Base-by-base conservation (phyloP, 1,140 invertebrate species). In the Xylocopa sonorina region DNA sequence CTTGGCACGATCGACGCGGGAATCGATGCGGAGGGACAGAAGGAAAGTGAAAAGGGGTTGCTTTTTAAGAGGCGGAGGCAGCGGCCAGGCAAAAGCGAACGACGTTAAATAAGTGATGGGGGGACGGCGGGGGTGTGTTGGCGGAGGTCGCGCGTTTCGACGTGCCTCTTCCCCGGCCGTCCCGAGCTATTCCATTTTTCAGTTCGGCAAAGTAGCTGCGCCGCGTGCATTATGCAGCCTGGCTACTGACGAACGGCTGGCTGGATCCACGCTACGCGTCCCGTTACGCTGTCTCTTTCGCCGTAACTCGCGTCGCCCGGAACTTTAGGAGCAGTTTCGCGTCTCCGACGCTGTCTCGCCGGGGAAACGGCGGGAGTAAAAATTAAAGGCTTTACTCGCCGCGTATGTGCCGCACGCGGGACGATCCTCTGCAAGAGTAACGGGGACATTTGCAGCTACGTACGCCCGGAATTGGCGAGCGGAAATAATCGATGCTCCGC, bases 91-190 rank as follows among this genome's bases (percentile, higher is more conserved):
- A 21, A 24, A 81, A 57, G 53, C 72, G 73, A 84, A 71, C 83
- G 80, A 71, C 76, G 82, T 87, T 90, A 89, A 90, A 90, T 90
- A 90, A 89, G 78, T 88, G 86, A 90, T 81, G 80, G 67, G 64
- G 43, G 72, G 32, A 60, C 32, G 57, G 57, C 12, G 32, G 55
- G 62, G 60, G 63, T 77, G 41, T n/a, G n/a, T n/a, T n/a, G n/a
- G n/a, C n/a, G 67, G 48, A 69, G 75, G 24, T 16, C n/a, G 53
- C 73, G 76, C 78, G 83, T 82, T 87, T 84, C 81, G 72, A 82
- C 68, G 73, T 73, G n/a, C n/a, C n/a, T 71, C 71, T 57, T 32
- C 55, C 27, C 43, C 73, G 69, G 62, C 43, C 67, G 78, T 71
- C 72, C 14, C 55, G 48, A 50, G 75, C 86, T 85, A 78, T 85